phyloP scores from a whole-genome alignment of 2,797 vertebrate genomes.

The Geotrypetes seraphini region DNA sequence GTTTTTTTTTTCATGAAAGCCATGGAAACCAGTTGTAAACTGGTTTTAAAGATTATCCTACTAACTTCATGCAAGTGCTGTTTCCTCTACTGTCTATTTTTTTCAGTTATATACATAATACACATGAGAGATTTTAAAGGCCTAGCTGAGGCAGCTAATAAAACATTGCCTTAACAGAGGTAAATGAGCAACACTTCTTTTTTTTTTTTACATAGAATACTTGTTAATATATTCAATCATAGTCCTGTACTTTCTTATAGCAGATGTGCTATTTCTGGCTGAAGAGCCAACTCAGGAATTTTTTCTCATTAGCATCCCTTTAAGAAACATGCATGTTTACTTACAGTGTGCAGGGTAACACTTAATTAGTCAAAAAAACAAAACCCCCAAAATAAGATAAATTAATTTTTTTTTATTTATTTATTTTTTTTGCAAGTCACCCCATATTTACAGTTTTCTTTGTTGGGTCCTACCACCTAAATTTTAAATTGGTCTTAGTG shows the following conservation, averaged over 20 bases:
- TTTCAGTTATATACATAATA: no score
- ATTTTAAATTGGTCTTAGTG: no score
- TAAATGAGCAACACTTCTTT: slow-evolving; percentile 39
- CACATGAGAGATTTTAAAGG: no score
- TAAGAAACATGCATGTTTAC: slow-evolving; percentile 50
- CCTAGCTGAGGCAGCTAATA: slow-evolving; percentile 15
- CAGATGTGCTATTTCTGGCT: slow-evolving; percentile 46
- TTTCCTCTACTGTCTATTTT: slow-evolving; percentile 23
- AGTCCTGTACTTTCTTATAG: slow-evolving; percentile 47
- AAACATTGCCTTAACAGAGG: slow-evolving; percentile 48
- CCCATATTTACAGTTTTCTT: no score
- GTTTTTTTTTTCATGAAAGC: no score
- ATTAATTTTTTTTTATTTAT: no score
- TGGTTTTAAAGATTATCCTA: slow-evolving; percentile 16
- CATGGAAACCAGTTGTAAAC: slow-evolving; percentile 22
- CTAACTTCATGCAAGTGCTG: slow-evolving; percentile 17
- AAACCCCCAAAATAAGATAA: no score
- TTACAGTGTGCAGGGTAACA: slow-evolving; percentile 38
- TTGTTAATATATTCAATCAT: no score
- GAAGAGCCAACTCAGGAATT: slow-evolving; percentile 49
- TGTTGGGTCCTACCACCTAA: no score
- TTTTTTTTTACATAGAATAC: no score
- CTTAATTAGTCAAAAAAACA: no score
- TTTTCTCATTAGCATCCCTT: slow-evolving; percentile 17
- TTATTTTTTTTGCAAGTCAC: no score